phyloP scores from a whole-genome alignment of 2,888 invertebrate species.

The Mythimna impura region DNA sequence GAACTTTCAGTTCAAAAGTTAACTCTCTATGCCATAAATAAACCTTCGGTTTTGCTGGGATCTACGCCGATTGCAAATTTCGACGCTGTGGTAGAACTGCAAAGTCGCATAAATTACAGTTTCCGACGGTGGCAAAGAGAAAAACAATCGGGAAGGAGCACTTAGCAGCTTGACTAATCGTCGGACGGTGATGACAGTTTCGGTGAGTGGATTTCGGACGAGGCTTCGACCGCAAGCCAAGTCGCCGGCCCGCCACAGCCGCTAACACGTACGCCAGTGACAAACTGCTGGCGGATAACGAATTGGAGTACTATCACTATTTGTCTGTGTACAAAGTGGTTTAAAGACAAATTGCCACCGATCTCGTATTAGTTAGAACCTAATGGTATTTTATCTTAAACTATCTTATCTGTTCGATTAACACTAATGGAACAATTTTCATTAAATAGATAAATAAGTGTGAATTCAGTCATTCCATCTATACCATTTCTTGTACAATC shows the following conservation, averaged over 20 bases:
- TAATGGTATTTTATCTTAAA: background rate
- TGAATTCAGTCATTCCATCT: background rate
- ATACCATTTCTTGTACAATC: background rate
- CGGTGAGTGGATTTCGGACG: slow-evolving; percentile 76
- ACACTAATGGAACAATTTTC: no score
- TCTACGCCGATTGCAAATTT: slow-evolving; percentile 89
- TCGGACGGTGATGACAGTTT: slow-evolving; percentile 85
- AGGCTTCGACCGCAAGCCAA: slow-evolving; percentile 77
- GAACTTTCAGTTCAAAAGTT: slow-evolving; percentile 86
- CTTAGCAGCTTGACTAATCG: slow-evolving; percentile 89
- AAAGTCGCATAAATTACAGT: slow-evolving; percentile 90
- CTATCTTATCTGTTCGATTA: background rate
- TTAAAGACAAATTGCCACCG: slow-evolving; percentile 30
- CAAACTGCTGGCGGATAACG: slow-evolving; percentile 76
- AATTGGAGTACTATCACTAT: slow-evolving; percentile 66
- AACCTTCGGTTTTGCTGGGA: slow-evolving; percentile 89
- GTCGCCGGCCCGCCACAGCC: slow-evolving; percentile 66
- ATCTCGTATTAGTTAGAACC: background rate
- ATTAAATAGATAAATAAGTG: background rate
- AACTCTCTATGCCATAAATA: slow-evolving; percentile 88
- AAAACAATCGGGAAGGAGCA: slow-evolving; percentile 89
- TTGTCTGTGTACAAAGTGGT: slow-evolving; percentile 32
- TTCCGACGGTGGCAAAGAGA: slow-evolving; percentile 84
- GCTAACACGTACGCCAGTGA: slow-evolving; percentile 77
- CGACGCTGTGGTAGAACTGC: slow-evolving; percentile 83